Evolutionary conservation across 2,797 vertebrate genomes (phyloP).

Genomic region (Acanthis flammea): DNA sequence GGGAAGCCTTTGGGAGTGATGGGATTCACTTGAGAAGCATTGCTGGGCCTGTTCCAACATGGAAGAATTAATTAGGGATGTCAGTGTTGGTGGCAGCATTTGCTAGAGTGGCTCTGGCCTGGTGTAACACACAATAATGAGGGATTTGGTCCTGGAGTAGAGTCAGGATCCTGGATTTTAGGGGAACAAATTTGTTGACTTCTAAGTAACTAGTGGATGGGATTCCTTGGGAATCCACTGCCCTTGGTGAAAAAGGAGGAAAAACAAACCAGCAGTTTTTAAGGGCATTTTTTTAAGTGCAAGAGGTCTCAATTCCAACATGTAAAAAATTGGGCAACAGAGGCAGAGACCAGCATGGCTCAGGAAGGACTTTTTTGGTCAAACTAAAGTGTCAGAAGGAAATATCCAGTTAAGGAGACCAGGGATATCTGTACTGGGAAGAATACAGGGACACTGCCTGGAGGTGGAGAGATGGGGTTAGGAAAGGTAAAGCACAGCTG

Average conservation of each 20-base stretch:
- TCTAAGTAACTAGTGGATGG: background rate
- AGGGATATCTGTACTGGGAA: background rate
- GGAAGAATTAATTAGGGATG: background rate
- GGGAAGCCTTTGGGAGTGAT: background rate
- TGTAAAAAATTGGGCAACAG: background rate
- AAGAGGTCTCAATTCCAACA: rapidly evolving
- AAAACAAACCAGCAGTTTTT: background rate
- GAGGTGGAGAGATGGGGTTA: too few species aligned
- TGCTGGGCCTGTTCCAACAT: background rate
- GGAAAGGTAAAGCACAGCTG: background rate
- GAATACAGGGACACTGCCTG: background rate
- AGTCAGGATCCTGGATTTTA: background rate
- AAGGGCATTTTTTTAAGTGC: background rate
- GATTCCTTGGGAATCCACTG: background rate
- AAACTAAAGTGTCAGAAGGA: background rate
- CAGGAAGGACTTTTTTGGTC: background rate
- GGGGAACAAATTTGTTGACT: rapidly evolving
- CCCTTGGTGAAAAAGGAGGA: background rate
- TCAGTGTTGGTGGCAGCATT: background rate
- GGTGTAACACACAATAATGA: too few species aligned
- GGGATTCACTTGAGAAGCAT: background rate
- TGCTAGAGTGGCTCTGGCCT: too few species aligned
- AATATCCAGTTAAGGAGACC: background rate
- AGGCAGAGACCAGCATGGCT: background rate
- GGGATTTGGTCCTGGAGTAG: too few species aligned